Conservation (phyloP, 2,797 vertebrate species). For the Aphelocoma californica region DNA sequence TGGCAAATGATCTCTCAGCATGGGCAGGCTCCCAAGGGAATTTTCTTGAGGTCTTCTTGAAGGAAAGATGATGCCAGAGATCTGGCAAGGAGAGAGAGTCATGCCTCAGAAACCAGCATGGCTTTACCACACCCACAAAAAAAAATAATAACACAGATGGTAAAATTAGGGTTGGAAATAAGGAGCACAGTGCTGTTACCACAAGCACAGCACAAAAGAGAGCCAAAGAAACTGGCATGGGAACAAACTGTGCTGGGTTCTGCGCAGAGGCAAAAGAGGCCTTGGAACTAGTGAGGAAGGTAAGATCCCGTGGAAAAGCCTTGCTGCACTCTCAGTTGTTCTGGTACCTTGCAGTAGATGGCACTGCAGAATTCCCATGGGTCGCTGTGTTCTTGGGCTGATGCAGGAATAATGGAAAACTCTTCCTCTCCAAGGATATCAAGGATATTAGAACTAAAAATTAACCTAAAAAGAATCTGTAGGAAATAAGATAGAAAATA, state of each 20-base stretch:
- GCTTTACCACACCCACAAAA: neutral
- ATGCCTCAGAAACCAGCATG: neutral
- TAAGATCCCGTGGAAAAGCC: neutral
- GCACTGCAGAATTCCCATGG: constrained; percentile 1
- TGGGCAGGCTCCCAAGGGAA: constrained; percentile 9
- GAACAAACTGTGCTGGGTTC: neutral
- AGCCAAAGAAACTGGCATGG: neutral
- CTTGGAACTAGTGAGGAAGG: neutral
- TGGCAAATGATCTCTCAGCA: neutral
- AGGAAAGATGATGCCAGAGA: constrained; percentile 3
- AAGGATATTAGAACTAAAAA: neutral
- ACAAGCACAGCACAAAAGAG: neutral
- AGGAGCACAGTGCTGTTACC: neutral
- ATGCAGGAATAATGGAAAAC: neutral
- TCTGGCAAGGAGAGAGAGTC: neutral
- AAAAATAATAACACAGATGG: neutral
- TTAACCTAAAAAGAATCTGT: neutral
- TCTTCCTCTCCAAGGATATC: neutral
- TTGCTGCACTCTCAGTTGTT: neutral
- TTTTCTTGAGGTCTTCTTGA: constrained; percentile 18
- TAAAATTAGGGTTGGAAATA: constrained; percentile 3
- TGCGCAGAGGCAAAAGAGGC: neutral
- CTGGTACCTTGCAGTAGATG: neutral
- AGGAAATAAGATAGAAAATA: neutral
- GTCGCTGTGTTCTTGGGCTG: neutral